Conservation (phyloP, 2,797 vertebrate genomes). For the Sorex maritimensis region DNA sequence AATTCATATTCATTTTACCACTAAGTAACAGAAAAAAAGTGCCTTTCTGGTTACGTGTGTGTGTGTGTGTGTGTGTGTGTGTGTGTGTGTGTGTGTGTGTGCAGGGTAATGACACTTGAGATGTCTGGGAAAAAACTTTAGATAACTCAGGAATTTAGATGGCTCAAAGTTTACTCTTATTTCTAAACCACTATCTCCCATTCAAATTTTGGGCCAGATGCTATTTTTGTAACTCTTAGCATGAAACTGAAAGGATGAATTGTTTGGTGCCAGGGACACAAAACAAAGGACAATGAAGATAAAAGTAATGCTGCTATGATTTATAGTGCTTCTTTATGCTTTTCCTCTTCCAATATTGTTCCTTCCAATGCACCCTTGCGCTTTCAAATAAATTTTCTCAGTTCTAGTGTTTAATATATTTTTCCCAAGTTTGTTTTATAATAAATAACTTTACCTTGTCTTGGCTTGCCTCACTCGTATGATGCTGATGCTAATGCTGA, state of each 20-base stretch:
- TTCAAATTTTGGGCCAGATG: conserved; percentile 33
- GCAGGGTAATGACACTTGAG: neutral
- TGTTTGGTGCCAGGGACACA: conserved; percentile 47
- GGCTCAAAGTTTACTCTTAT: neutral
- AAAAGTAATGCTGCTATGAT: conserved; percentile 42
- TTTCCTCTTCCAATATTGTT: neutral
- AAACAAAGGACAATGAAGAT: conserved; percentile 48
- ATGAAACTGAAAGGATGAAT: conserved; percentile 72
- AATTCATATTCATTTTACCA: neutral
- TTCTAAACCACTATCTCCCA: conserved; percentile 27
- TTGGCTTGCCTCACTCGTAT: neutral
- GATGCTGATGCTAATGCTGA: no score
- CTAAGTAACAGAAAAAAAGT: neutral
- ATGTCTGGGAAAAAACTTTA: fast-evolving
- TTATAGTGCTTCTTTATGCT: neutral
- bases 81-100: no score
- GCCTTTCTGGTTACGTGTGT: neutral
- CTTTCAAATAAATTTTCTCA: neutral
- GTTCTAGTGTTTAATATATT: neutral
- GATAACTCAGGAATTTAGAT: neutral
- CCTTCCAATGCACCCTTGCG: neutral
- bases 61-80: neutral
- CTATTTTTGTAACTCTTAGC: conserved; percentile 58
- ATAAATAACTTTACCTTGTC: neutral
- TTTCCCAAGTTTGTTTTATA: neutral